Evolutionary conservation across 2,113 vertebrate species (phyloP).

Genomic region (Gobiocypris rarus): DNA sequence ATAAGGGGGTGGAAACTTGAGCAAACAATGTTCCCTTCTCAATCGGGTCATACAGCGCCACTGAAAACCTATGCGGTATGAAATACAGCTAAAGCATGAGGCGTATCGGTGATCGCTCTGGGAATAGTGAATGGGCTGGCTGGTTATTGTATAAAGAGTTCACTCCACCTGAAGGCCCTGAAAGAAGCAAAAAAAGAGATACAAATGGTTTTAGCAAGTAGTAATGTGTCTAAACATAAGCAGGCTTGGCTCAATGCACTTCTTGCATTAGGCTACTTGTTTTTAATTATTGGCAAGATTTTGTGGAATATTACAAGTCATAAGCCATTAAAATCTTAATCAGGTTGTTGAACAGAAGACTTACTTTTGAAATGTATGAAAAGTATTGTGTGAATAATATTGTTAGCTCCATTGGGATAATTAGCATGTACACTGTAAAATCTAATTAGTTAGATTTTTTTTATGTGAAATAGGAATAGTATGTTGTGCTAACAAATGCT

Average conservation of each 20-base stretch:
- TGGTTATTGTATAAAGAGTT: constrained; percentile 6
- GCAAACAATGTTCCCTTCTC: neutral
- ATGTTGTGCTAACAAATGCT: no score
- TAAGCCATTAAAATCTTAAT: neutral
- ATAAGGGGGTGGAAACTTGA: constrained; percentile 13
- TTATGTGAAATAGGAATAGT: no score
- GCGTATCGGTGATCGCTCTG: neutral
- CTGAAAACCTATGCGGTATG: neutral
- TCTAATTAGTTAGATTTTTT: no score
- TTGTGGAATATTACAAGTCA: no score
- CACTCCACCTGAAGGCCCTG: neutral
- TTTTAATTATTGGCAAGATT: neutral
- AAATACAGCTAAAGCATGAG: neutral
- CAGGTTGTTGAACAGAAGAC: neutral
- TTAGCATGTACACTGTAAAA: neutral
- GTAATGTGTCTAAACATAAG: neutral
- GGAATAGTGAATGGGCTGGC: neutral
- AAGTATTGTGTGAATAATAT: neutral
- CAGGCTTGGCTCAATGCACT: neutral
- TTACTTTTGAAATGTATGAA: neutral
- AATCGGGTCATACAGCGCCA: neutral
- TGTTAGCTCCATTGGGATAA: neutral
- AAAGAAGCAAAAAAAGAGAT: neutral
- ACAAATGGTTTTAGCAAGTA: neutral
- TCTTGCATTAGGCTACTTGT: neutral